These are phyloP conservation scores for Eulemur rufifrons DNA, from an alignment of 2,113 vertebrate genomes.

Conservation along the genomic window DNA sequence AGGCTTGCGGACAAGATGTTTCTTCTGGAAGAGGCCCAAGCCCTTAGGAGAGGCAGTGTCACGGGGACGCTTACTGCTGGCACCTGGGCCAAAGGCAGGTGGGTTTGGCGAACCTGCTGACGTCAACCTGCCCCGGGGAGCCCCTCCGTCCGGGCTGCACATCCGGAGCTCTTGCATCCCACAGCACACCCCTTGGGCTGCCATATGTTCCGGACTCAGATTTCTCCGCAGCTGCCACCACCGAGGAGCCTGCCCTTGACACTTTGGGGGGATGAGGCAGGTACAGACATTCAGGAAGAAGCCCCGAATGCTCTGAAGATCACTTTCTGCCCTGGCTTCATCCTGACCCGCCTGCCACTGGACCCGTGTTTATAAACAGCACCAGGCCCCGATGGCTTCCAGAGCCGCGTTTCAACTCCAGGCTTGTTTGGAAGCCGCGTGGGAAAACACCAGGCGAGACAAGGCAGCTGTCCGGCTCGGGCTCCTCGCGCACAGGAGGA, in stretches of 20 bases:
- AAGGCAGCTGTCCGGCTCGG: no score
- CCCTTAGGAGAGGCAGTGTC: neutral
- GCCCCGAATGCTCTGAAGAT: neutral
- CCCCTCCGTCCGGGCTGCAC: neutral
- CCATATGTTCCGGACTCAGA: slow-evolving; percentile 13
- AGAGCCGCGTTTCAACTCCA: neutral
- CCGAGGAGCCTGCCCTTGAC: neutral
- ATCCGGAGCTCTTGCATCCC: neutral
- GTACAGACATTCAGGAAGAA: neutral
- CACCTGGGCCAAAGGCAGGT: neutral
- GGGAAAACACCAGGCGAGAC: neutral
- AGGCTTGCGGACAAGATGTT: neutral
- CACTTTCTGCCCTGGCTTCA: slow-evolving; percentile 32
- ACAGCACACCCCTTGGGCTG: neutral
- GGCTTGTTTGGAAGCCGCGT: fast-evolving
- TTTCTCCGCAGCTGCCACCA: slow-evolving; percentile 53
- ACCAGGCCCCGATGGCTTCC: neutral
- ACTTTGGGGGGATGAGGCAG: fast-evolving
- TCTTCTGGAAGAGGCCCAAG: slow-evolving; percentile 37
- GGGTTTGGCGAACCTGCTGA: neutral
- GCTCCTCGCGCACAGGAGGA: neutral
- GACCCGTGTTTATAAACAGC: slow-evolving; percentile 26
- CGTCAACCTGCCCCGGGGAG: neutral
- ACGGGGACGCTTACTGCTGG: neutral
- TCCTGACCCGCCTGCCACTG: neutral